Conservation (phyloP, 2,113 vertebrate genomes). For the Lophotis ruficrista region DNA sequence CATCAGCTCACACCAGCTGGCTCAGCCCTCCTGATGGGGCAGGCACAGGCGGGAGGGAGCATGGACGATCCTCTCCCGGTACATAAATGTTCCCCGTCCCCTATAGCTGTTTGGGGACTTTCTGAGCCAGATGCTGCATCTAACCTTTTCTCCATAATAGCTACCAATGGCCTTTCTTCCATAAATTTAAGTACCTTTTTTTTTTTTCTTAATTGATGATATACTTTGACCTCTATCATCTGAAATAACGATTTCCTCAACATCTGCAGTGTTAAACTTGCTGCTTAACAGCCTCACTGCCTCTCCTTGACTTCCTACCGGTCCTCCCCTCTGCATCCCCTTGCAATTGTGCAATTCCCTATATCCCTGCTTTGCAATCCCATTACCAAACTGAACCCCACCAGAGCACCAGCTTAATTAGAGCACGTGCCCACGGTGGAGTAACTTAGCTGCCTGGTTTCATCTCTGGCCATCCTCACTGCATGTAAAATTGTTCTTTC, state of each 20-base stretch:
- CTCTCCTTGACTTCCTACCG: fast-evolving
- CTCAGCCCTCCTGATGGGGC: background rate
- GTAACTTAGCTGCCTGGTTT: background rate
- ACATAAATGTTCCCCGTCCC: background rate
- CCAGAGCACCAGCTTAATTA: background rate
- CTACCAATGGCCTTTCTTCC: background rate
- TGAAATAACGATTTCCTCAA: background rate
- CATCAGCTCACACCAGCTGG: background rate
- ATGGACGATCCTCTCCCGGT: background rate
- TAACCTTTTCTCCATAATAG: background rate
- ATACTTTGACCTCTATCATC: background rate
- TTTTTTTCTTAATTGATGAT: background rate
- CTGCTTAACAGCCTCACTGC: background rate
- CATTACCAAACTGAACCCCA: background rate
- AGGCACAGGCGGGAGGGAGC: too few species aligned
- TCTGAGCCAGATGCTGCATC: background rate
- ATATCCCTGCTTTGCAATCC: background rate
- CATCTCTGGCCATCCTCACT: background rate
- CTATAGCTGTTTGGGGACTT: background rate
- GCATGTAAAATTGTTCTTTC: background rate
- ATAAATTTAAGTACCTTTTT: background rate
- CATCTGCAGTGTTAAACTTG: fast-evolving
- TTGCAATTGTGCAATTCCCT: background rate
- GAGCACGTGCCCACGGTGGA: fast-evolving
- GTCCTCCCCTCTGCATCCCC: background rate